Evolutionary conservation across 2,888 invertebrate species (phyloP), one percentile per base, ranked within the genome.

Genomic region (Emmelina monodactyla): DNA sequence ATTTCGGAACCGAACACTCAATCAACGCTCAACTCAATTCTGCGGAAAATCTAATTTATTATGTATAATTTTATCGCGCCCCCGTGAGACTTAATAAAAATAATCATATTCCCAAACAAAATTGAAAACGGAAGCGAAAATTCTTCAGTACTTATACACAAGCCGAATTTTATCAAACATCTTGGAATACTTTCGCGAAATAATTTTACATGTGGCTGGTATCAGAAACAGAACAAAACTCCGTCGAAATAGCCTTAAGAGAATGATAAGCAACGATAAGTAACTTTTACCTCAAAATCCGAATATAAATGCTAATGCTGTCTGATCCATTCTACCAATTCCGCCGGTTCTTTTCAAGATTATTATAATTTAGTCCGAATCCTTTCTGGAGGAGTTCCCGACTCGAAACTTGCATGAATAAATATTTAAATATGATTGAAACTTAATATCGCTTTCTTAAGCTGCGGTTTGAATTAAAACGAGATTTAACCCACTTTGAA

Each of bases 241-340:
- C n/a, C n/a, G n/a, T n/a, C n/a, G n/a, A n/a, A n/a, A n/a, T n/a
- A n/a, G n/a, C n/a, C n/a, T n/a, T n/a, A n/a, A n/a, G n/a, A n/a
- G n/a, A n/a, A n/a, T n/a, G n/a, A n/a, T n/a, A n/a, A n/a, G n/a
- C n/a, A n/a, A n/a, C n/a, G n/a, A 62, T 67, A 66, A 72, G 67
- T 67, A 68, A 71, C 67, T 73, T 66, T 58, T 61, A 63, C 61
- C 62, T 62, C 58, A 45, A 58, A 65, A 63, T 64, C 62, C 61
- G 71, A 72, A 72, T 75, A 69, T 71, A 72, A 75, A 76, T 72
- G 71, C 62, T 65, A 76, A 75, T 70, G 49, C 59, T 51, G 54
- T 49, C 65, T 67, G 65, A 75, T 71, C 72, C 68, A 67, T 66
- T 70, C 66, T 69, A 69, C 62, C 68, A 68, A 71, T 70, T 60